Conservation (phyloP, 2,797 vertebrate genomes). For the Arnoldichthys spilopterus region DNA sequence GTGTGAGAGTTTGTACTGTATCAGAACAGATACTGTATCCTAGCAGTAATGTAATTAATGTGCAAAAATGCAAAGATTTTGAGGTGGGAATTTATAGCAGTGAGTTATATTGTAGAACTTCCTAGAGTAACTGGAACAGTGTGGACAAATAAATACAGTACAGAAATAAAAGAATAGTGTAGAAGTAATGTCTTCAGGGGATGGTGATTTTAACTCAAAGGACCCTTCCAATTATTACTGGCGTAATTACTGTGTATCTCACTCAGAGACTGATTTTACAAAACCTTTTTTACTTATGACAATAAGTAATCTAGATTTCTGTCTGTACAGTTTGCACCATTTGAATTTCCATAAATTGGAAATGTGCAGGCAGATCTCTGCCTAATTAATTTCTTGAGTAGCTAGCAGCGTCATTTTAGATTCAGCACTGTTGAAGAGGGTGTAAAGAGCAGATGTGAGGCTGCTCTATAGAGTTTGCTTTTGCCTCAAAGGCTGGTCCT, state of each 20-base stretch:
- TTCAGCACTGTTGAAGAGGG: conserved; percentile 14
- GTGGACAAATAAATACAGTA: too few relatives aligned
- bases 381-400: conserved; percentile 59
- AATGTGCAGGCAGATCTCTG: conserved; percentile 41
- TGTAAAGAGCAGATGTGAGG: conserved; percentile 23
- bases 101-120: too few relatives aligned
- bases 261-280: not conserved
- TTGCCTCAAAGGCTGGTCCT: conserved; percentile 11
- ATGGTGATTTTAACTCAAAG: too few relatives aligned
- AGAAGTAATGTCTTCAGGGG: too few relatives aligned
- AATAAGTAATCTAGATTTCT: conserved; percentile 7
- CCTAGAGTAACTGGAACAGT: too few relatives aligned
- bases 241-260: not conserved
- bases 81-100: too few relatives aligned
- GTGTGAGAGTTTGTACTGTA: too few relatives aligned
- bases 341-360: conserved; percentile 51
- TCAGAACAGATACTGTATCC: too few relatives aligned
- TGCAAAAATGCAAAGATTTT: too few relatives aligned
- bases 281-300: conserved; percentile 3
- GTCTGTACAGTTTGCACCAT: conserved; percentile 27
- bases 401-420: conserved; percentile 29
- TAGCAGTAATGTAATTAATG: too few relatives aligned
- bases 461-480: conserved; percentile 41
- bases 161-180: too few relatives aligned
- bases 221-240: conserved; percentile 25